Percentiles rank a stretch among this genome's conserved stretches.
Conservation (phyloP, 1,140 invertebrate genomes). For the Drosophila aff. region DNA sequence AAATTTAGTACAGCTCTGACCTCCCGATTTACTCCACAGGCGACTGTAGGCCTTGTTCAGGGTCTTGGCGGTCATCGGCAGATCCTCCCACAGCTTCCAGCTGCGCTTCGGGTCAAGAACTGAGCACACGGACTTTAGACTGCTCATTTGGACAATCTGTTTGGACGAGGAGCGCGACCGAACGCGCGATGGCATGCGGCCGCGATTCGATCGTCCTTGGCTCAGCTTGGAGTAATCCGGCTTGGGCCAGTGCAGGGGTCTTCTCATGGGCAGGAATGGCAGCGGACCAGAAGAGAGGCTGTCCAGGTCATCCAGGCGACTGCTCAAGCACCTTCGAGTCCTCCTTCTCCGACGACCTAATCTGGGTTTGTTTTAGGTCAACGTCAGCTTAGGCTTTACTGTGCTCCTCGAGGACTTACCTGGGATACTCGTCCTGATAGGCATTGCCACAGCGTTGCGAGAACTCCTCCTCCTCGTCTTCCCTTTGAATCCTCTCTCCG, state of each 20-base stretch:
- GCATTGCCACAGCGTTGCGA: neutral
- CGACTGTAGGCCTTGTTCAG: constrained; percentile 38
- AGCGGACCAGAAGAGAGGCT: neutral
- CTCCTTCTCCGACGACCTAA: neutral
- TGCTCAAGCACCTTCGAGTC: neutral
- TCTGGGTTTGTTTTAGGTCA: neutral
- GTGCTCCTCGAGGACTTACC: neutral
- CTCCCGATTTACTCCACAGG: neutral
- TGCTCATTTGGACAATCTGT: rapidly evolving
- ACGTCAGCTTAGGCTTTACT: neutral
- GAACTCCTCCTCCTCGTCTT: neutral
- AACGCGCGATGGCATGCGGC: neutral
- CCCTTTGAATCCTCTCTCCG: neutral
- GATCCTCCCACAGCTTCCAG: constrained; percentile 31
- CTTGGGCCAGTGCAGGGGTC: constrained; percentile 68
- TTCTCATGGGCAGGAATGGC: constrained; percentile 3
- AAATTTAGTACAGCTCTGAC: neutral
- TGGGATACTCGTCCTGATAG: constrained; percentile 20
- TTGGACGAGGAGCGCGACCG: neutral
- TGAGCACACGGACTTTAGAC: constrained; percentile 2
- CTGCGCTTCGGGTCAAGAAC: constrained; percentile 5
- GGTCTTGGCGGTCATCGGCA: constrained; percentile 24
- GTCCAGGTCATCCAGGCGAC: neutral
- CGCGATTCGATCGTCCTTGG: neutral
- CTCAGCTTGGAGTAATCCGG: constrained; percentile 17